These are phyloP conservation scores for Gymnosoma rotundatum DNA, from an alignment of 2,888 invertebrate species.

Conservation along the genomic window DNA sequence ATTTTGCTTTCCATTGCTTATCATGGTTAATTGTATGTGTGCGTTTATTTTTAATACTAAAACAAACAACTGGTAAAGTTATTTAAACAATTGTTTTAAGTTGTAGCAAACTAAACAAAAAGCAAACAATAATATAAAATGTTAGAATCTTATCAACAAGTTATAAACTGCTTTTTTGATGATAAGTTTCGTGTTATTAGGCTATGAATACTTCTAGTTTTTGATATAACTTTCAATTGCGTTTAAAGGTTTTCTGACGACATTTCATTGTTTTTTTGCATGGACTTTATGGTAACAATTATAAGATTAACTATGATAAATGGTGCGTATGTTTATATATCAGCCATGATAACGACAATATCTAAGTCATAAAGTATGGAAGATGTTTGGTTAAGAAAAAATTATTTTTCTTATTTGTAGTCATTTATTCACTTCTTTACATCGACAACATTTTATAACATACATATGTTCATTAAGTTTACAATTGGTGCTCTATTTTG, in stretches of 20 bases:
- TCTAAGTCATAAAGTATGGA: too few species aligned
- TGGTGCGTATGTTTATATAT: slow-evolving; percentile 55
- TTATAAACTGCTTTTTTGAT: slow-evolving; percentile 11
- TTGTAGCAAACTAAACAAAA: neutral
- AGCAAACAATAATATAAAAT: neutral
- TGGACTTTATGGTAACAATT: slow-evolving; percentile 43
- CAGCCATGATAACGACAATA: too few species aligned
- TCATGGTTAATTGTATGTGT: neutral
- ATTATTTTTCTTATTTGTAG: too few species aligned
- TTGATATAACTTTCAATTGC: slow-evolving; percentile 4
- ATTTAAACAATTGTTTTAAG: slow-evolving; percentile 51
- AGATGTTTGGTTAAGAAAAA: too few species aligned
- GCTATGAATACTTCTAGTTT: neutral
- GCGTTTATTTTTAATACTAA: neutral
- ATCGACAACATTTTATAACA: too few species aligned
- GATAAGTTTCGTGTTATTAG: slow-evolving; percentile 26
- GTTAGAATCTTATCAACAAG: slow-evolving; percentile 45
- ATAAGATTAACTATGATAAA: slow-evolving; percentile 48
- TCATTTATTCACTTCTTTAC: too few species aligned
- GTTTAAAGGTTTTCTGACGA: neutral
- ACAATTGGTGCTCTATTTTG: too few species aligned
- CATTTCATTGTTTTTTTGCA: neutral
- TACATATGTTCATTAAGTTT: too few species aligned
- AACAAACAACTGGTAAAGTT: slow-evolving; percentile 25
- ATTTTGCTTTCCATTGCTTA: too few species aligned